Evolutionary conservation across 2,888 invertebrate species (phyloP), one percentile per base, ranked within the genome.

Genomic region (Lomographa bimaculata): DNA sequence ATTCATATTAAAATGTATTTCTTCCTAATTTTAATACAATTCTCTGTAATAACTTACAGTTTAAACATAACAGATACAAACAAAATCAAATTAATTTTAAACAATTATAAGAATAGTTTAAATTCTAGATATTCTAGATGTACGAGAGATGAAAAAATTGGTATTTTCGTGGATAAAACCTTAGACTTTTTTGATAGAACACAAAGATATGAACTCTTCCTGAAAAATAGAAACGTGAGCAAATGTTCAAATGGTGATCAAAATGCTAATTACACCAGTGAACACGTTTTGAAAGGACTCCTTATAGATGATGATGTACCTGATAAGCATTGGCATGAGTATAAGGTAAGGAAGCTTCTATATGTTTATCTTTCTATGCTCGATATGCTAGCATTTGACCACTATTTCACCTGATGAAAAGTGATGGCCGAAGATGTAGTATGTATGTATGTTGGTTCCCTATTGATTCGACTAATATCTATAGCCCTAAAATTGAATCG

Each of bases 271-370:
- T 69, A 73, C 47, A 48, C 63, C 2, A 62, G 45, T n/a, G 60
- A 58, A 11, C 74, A 79, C 29, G 55, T 80, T 7, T 18, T 71
- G 5, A 54, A 70, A 10, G 76, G 77, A 2, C 46, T 86, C 12
- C 49, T 84, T 3, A 26, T 80, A 0, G 60, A 71, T 18, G 60
- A 73, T 7, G 52, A 74, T 16, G 40, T 83, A 0, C 72, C 80
- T 0, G 71, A 77, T 0, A 50, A 54, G 0, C 87, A 89, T 43
- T 89, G 89, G 89, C 45, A 69, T 5, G 76, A 79, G 44, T 89
- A 74, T 55, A 89, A 85, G 75, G 89, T 85, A 57, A 59, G 64
- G 8, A 12, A 19, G n/a, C n/a, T n/a, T n/a, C n/a, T n/a, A n/a
- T n/a, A n/a, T n/a, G n/a, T n/a, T n/a, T n/a, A n/a, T n/a, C n/a